These are phyloP conservation scores for Spinibarbus caldwelli DNA, from an alignment of 2,797 vertebrate species.

Conservation along the genomic window DNA sequence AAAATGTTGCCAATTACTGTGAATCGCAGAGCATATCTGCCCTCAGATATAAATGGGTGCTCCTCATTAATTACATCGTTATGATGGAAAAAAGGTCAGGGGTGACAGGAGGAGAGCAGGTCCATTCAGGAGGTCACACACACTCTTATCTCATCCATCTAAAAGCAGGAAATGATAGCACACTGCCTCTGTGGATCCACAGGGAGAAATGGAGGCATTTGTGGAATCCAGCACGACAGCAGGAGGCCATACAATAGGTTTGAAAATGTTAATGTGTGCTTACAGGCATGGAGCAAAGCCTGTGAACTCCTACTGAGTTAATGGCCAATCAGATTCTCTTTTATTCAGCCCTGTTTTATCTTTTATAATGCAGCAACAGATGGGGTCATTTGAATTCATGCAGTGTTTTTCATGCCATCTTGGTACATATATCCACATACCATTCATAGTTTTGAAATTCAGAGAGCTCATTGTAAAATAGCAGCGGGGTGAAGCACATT, in stretches of 20 bases:
- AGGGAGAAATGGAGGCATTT: conserved; percentile 54
- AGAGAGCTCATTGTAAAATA: conserved; percentile 18
- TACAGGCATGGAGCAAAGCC: conserved; percentile 43
- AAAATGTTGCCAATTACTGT: background rate
- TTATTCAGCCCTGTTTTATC: conserved; percentile 39
- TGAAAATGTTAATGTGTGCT: conserved; percentile 59
- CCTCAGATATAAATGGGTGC: background rate
- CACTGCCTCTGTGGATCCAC: conserved; percentile 43
- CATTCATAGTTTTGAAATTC: conserved; percentile 5
- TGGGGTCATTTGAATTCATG: conserved; percentile 37
- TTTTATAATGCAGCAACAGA: conserved; percentile 43
- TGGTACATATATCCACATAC: conserved; percentile 18
- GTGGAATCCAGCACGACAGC: conserved; percentile 57
- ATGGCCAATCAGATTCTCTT: conserved; percentile 53
- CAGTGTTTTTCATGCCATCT: conserved; percentile 21
- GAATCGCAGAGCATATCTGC: background rate
- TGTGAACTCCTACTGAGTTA: conserved; percentile 55
- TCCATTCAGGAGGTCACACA: conserved; percentile 16
- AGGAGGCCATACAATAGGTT: conserved; percentile 55
- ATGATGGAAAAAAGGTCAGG: conserved; percentile 9
- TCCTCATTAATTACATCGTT: conserved; percentile 13
- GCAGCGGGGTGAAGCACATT: conserved; percentile 12
- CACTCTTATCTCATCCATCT: conserved; percentile 45
- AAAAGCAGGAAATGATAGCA: conserved; percentile 53
- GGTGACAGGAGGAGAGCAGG: background rate